Evolutionary conservation across 2,888 invertebrate genomes (phyloP).

Genomic region (Drosophila kanekoi): DNA sequence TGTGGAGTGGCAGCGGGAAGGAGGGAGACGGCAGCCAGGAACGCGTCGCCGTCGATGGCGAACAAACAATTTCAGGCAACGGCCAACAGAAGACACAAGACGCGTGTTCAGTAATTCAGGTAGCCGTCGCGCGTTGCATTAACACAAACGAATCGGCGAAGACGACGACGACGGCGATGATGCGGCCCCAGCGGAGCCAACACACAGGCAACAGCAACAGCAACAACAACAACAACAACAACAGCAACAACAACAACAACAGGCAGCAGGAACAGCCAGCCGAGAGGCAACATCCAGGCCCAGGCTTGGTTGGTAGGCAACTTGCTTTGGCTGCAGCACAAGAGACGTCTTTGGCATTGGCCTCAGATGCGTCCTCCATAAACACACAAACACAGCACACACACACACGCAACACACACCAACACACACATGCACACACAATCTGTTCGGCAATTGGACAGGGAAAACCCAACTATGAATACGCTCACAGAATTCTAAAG

Average conservation of each 20-base stretch:
- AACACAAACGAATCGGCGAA: constrained; percentile 81
- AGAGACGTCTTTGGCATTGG: constrained; percentile 68
- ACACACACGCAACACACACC: constrained; percentile 21
- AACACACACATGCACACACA: constrained; percentile 12
- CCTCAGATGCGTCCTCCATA: constrained; percentile 61
- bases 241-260: constrained; percentile 13
- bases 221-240: constrained; percentile 11
- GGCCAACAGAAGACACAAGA: constrained; percentile 79
- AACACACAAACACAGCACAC: constrained; percentile 47
- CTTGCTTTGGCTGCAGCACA: constrained; percentile 49
- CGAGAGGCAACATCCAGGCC: constrained; percentile 48
- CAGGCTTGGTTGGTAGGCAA: constrained; percentile 40
- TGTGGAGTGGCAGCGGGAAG: not conserved
- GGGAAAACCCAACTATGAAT: constrained; percentile 17
- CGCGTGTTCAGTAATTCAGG: constrained; percentile 85
- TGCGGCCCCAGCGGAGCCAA: constrained; percentile 57
- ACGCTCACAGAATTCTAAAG: constrained; percentile 19
- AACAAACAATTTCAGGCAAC: constrained; percentile 78
- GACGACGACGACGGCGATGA: constrained; percentile 42
- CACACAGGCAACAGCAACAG: constrained; percentile 33
- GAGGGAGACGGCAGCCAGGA: constrained; percentile 48
- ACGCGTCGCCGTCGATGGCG: constrained; percentile 73
- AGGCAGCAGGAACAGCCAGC: constrained; percentile 21
- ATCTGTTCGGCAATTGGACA: constrained; percentile 1
- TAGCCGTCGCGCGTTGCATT: constrained; percentile 84